Percentiles rank a stretch among this genome's conserved stretches.
Evolutionary conservation across 2,888 invertebrate species (phyloP).

Genomic region (Noctua janthina): DNA sequence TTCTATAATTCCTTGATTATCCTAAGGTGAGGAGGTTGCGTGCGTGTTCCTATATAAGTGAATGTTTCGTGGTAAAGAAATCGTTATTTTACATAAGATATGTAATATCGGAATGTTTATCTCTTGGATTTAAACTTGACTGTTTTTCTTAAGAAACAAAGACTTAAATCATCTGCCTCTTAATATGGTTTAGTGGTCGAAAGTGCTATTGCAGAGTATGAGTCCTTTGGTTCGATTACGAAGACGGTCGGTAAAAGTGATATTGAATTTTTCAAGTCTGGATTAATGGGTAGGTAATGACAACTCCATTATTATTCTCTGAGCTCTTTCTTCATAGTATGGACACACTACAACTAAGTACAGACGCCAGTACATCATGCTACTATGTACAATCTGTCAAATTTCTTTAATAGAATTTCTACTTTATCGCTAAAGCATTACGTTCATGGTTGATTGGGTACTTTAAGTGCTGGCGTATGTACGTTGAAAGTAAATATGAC

Average conservation of each 20-base stretch:
- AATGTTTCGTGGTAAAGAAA: constrained; percentile 14
- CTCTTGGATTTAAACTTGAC: neutral
- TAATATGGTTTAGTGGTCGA: neutral
- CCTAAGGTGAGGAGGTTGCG: constrained; percentile 51
- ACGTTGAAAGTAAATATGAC: too few relatives aligned
- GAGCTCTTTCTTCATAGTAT: too few relatives aligned
- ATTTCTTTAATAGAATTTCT: too few relatives aligned
- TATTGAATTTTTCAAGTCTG: neutral
- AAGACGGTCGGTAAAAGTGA: neutral
- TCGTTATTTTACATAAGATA: constrained; percentile 7
- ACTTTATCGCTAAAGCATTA: too few relatives aligned
- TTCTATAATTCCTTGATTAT: constrained; percentile 52
- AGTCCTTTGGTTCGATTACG: neutral
- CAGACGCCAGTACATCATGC: too few relatives aligned
- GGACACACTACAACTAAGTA: too few relatives aligned
- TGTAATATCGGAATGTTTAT: neutral
- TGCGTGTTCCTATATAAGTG: constrained; percentile 37
- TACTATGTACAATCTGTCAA: too few relatives aligned
- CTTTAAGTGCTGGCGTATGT: too few relatives aligned
- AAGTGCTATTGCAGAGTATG: neutral
- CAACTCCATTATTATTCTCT: too few relatives aligned
- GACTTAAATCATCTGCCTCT: neutral
- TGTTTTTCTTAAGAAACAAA: neutral
- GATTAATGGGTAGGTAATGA: neutral
- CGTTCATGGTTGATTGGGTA: too few relatives aligned